These are phyloP conservation scores for Ostrea denselamellosa DNA, from an alignment of 1,140 invertebrate species.

Conservation along the genomic window DNA sequence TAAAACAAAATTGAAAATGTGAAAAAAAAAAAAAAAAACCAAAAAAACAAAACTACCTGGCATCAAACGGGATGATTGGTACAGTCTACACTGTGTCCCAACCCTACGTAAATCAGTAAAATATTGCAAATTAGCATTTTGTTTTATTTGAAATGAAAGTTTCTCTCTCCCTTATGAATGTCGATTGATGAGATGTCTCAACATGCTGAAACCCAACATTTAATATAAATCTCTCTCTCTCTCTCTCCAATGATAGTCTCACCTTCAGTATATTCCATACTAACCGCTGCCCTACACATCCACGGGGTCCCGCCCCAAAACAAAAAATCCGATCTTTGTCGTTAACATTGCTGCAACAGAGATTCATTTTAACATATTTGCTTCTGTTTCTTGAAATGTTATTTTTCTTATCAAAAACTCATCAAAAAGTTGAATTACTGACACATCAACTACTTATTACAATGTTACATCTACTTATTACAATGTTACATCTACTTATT, in stretches of 20 bases:
- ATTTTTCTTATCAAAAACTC: too few species aligned
- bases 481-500: too few species aligned
- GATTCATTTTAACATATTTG: too few species aligned
- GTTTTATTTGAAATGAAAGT: too few species aligned
- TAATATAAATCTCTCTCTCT: not conserved
- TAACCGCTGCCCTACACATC: constrained; percentile 65
- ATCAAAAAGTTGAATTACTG: too few species aligned
- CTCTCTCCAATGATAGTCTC: constrained; percentile 10
- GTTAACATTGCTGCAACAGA: constrained; percentile 54
- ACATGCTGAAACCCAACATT: not conserved
- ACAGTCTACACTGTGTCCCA: not conserved
- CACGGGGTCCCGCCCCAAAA: constrained; percentile 66
- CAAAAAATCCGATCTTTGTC: constrained; percentile 63
- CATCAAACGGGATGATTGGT: not conserved
- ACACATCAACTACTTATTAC: too few species aligned
- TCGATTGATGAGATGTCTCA: too few species aligned
- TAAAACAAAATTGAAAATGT: constrained; percentile 36
- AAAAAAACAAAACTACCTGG: not conserved
- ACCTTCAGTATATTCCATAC: constrained; percentile 69
- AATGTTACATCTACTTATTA: too few species aligned
- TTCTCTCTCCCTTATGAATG: too few species aligned
- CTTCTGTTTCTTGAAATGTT: too few species aligned
- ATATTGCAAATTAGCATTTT: not conserved
- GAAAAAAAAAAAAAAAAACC: not conserved
- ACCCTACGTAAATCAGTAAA: not conserved